phyloP scores from a whole-genome alignment of 1,140 invertebrate genomes.

The Aphis craccivora region DNA sequence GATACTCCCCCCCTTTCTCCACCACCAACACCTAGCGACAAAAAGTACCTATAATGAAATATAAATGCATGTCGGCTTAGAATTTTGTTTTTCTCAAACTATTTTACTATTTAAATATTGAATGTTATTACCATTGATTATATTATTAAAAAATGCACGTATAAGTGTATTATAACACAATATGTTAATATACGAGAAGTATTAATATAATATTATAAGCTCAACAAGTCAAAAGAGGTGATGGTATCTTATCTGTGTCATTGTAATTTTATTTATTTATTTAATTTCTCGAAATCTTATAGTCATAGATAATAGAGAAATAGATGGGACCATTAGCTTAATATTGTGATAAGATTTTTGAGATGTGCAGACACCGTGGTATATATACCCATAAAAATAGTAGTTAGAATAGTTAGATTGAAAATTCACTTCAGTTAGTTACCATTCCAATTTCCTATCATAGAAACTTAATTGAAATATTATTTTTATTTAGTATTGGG shows the following conservation, averaged over 20 bases:
- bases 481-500: not conserved
- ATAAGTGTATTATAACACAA: not conserved
- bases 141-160: not conserved
- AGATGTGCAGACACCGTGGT: not conserved
- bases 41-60: not conserved
- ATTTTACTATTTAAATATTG: constrained; percentile 1
- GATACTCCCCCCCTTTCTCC: too few relatives aligned
- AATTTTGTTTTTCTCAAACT: not conserved
- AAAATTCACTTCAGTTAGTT: not conserved
- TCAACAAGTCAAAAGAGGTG: too few relatives aligned
- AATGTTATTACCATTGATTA: not conserved
- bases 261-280: too few relatives aligned
- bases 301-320: not conserved
- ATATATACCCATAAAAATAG: too few relatives aligned
- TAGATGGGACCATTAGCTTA: not conserved
- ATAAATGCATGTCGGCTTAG: not conserved
- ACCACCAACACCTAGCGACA: not conserved
- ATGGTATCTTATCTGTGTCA: too few relatives aligned
- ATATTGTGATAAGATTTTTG: not conserved
- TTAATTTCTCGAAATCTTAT: not conserved
- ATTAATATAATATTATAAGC: too few relatives aligned
- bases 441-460: not conserved
- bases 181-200: not conserved
- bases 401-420: not conserved
- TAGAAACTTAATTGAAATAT: not conserved